Evolutionary conservation across 2,797 vertebrate species (phyloP), one percentile per base, ranked within the genome.

Genomic region (Amblyopsis hoosieri): DNA sequence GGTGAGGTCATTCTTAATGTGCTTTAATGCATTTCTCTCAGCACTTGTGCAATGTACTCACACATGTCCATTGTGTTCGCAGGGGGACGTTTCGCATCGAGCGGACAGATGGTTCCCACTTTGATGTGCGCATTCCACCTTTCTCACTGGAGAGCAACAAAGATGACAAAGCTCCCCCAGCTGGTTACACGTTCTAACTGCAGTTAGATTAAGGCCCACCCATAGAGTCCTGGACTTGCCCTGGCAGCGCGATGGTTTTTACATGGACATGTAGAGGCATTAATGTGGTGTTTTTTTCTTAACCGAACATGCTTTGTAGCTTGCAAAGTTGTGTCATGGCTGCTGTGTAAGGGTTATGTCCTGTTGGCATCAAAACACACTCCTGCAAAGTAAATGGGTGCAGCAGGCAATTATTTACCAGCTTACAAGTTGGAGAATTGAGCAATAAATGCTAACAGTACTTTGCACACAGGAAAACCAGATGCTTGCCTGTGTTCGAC

Each of bases 21-120:
- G 10, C 42, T 13, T 46, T 31, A 11, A 14, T n/a, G n/a, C 1
- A 8, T 15, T 13, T 46, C 12, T 14, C 12, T 55, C 31, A 55
- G 12, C 9, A 12, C 13, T 13, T 2, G 10, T 4, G 12, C 13
- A n/a, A 3, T 23, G n/a, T 9, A 55, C 9, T 55, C 3, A 12
- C 10, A 37, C 29, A 9, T 48, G 13, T 14, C 33, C 15, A 69
- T 57, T 80, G 15, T 80, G 9, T 87, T 79, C 62, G 29, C 78
- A 99, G 97, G 97, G 97, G 97, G 50, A 99, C 97, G 0, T 99
- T 99, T 84, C 95, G 97, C 31, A 97, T 99, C 2, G 97, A 99
- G 87, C 94, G 95, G 84, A 96, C 96, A 0, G 97, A 98, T 49
- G 96, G 97, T 64, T 98, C 97, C 83, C 96, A 98, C 87, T 99